These are phyloP conservation scores for Thaumatotibia leucotreta DNA, from an alignment of 1,140 invertebrate species.

Conservation along the genomic window DNA sequence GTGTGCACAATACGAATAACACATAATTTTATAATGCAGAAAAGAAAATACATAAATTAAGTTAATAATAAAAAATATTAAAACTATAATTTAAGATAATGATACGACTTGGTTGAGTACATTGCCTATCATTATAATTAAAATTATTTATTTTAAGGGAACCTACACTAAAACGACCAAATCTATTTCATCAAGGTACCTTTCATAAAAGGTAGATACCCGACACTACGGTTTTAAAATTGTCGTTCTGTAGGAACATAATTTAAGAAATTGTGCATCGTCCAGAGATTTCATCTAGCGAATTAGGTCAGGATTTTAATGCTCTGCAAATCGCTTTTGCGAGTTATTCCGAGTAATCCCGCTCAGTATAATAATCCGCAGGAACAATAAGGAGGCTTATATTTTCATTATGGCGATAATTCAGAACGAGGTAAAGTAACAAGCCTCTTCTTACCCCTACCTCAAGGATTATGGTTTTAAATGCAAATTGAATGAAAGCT, in stretches of 20 bases:
- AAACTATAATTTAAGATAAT: too few species aligned
- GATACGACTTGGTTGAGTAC: too few species aligned
- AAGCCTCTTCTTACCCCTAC: constrained; percentile 18
- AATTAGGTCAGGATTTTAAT: constrained; percentile 6
- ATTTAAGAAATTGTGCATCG: not conserved
- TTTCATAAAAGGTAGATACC: too few species aligned
- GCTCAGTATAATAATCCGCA: constrained; percentile 9
- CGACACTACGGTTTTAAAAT: not conserved
- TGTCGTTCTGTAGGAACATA: too few species aligned
- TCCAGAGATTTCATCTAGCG: not conserved
- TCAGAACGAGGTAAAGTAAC: constrained; percentile 12
- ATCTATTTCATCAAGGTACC: too few species aligned
- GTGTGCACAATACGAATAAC: too few species aligned
- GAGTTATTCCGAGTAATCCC: constrained; percentile 2
- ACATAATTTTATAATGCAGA: too few species aligned
- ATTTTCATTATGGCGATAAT: constrained; percentile 24
- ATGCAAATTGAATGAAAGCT: constrained; percentile 62
- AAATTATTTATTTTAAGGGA: too few species aligned
- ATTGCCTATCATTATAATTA: too few species aligned
- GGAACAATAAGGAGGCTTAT: constrained; percentile 12
- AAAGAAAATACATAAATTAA: too few species aligned
- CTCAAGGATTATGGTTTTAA: constrained; percentile 52
- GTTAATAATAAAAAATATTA: too few species aligned
- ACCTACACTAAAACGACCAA: too few species aligned
- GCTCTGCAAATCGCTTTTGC: constrained; percentile 2